A percentile compares a stretch with the other conserved stretches of the same genome.
These are phyloP conservation scores for Ianthella basta DNA, from an alignment of 37 sponge, comb jelly and placozoan species.

Conservation along the genomic window DNA sequence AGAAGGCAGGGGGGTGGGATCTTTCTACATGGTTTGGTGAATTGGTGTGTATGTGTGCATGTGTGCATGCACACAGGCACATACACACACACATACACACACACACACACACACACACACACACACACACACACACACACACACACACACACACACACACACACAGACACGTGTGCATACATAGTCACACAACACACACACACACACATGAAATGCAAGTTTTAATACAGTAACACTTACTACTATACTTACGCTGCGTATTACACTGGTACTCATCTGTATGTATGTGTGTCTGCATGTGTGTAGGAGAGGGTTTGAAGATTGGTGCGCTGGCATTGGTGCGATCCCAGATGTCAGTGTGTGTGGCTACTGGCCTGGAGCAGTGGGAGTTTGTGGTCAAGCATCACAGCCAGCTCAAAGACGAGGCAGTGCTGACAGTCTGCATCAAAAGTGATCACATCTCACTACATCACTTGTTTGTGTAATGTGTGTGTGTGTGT, in stretches of 20 bases:
- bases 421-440: slow-evolving; percentile 61
- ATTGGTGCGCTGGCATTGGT: slow-evolving; percentile 60
- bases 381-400: slow-evolving; percentile 50
- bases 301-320: slow-evolving; percentile 71
- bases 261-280: background rate
- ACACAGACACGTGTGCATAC: background rate
- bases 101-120: background rate
- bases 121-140: slow-evolving; percentile 28
- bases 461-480: background rate
- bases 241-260: no score
- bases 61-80: background rate
- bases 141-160: background rate
- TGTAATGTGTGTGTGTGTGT: background rate
- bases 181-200: slow-evolving; percentile 20
- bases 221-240: no score
- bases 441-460: background rate
- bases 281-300: background rate
- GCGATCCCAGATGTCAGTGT: slow-evolving; percentile 31
- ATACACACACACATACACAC: no score
- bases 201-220: no score
- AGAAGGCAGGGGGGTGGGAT: background rate
- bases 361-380: slow-evolving; percentile 40
- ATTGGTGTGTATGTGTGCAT: background rate
- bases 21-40: background rate
- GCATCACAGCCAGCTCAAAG: slow-evolving; percentile 29